Evolutionary conservation across 2,113 vertebrate species (phyloP).

Genomic region (Martes martes): DNA sequence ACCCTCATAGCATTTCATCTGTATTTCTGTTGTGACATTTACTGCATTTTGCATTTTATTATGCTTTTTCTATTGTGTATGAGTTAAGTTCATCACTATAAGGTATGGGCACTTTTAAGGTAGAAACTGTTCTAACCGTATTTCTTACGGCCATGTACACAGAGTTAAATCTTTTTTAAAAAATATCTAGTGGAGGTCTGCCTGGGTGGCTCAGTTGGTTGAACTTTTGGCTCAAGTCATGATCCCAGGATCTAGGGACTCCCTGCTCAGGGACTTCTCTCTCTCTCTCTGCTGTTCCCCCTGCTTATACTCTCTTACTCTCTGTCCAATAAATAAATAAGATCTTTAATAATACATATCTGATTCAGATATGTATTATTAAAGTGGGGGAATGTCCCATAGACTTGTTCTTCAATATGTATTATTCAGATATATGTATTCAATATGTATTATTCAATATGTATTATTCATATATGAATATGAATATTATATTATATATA

Average conservation of each 20-base stretch:
- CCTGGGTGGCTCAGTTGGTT: too few species aligned
- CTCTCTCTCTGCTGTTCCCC: too few species aligned
- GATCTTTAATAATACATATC: too few species aligned
- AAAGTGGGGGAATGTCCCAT: background rate
- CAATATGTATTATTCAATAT: too few species aligned
- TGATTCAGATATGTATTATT: too few species aligned
- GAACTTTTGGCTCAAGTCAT: too few species aligned
- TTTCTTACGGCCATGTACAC: background rate
- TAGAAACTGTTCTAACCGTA: background rate
- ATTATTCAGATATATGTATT: too few species aligned
- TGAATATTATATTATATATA: too few species aligned
- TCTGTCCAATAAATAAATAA: background rate
- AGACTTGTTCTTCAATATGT: background rate
- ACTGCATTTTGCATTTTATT: background rate
- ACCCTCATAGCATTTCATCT: background rate
- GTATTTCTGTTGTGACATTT: background rate
- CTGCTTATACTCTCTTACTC: too few species aligned
- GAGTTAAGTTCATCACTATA: background rate
- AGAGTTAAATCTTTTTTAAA: background rate
- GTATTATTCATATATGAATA: too few species aligned
- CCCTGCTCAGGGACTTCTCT: too few species aligned
- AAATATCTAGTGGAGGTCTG: background rate
- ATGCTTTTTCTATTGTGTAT: background rate
- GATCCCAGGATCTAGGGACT: too few species aligned
- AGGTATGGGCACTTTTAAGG: background rate